phyloP scores from a whole-genome alignment of 2,888 invertebrate genomes.

The Drosophila kanekoi region DNA sequence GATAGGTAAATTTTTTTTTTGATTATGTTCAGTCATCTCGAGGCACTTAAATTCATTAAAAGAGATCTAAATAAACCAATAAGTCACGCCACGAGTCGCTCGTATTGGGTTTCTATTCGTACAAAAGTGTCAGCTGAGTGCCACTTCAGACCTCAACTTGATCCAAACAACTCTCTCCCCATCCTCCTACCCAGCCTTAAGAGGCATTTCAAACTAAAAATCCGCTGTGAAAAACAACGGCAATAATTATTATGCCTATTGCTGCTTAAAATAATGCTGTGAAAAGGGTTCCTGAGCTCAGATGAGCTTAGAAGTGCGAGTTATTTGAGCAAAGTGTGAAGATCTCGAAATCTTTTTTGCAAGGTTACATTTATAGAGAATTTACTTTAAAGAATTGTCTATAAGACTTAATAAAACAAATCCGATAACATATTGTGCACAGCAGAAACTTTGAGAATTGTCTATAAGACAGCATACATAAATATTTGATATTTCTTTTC shows the following conservation, averaged over 20 bases:
- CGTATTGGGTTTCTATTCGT: constrained; percentile 72
- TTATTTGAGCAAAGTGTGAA: constrained; percentile 28
- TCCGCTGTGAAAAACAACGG: constrained; percentile 20
- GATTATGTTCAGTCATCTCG: constrained; percentile 75
- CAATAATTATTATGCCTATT: constrained; percentile 18
- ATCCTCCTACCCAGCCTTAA: constrained; percentile 20
- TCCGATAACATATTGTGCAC: too few relatives aligned
- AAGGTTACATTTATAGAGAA: not conserved
- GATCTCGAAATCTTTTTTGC: not conserved
- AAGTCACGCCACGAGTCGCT: constrained; percentile 78
- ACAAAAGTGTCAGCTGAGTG: constrained; percentile 78
- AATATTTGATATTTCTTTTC: not conserved
- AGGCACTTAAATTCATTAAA: constrained; percentile 76
- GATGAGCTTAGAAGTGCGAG: constrained; percentile 50
- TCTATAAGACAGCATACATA: not conserved
- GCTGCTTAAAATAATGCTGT: constrained; percentile 30
- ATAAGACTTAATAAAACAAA: not conserved
- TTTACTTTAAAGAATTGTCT: not conserved
- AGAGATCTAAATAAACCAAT: constrained; percentile 81
- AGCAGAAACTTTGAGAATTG: not conserved
- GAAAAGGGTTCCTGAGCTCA: constrained; percentile 41
- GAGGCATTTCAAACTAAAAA: constrained; percentile 41
- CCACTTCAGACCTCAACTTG: constrained; percentile 64
- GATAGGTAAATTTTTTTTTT: constrained; percentile 56
- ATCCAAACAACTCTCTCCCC: constrained; percentile 2